Base-by-base conservation (phyloP, 1,140 invertebrate species). In the Eriosoma lanigerum region DNA sequence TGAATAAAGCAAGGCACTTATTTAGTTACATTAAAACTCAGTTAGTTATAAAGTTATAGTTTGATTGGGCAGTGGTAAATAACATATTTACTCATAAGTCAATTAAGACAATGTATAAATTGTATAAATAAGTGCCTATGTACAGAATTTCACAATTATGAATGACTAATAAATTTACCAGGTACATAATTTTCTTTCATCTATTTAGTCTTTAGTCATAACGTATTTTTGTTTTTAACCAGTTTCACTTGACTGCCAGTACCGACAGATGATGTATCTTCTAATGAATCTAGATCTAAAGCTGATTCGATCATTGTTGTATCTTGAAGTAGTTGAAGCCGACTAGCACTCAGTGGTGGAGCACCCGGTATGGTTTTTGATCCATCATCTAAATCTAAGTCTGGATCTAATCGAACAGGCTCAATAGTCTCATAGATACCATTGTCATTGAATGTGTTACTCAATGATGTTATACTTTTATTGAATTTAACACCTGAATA, bases 291-390 rank as follows among this genome's bases (percentile, higher is more conserved):
- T 81, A 94, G 88, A 87, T 95, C 93, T 78, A 95, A 87, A 13
- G 93, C 93, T 32, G 93, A 93, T 83, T 94, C 93, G 83, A 94
- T 94, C 93, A 94, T 94, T 9, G 93, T 94, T 19, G 92, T 93
- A 85, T 93, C 92, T 83, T 93, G 92, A 80, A 94, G 87, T 82
- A 94, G 86, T 82, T 90, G 88, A 83, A 94, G 87, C 82, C 90
- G 88, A 84, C 90, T 92, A 1, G 90, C 90, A 82, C 87, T 88
- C 15, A 84, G 44, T n/a, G 81, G 82, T 13, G 82, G 81, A 44
- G 32, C 46, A 48, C 56, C 29, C n/a, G 70, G 13, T 62, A 46
- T 81, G 12, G 17, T 46, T 78, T 78, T 78, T 60, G 56, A 78
- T 26, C 75, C 82, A 38, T 83, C 83, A 70, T 83, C 83, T 24